These are phyloP conservation scores for Bagarius yarrelli DNA, from an alignment of 2,113 vertebrate species.

Conservation along the genomic window DNA sequence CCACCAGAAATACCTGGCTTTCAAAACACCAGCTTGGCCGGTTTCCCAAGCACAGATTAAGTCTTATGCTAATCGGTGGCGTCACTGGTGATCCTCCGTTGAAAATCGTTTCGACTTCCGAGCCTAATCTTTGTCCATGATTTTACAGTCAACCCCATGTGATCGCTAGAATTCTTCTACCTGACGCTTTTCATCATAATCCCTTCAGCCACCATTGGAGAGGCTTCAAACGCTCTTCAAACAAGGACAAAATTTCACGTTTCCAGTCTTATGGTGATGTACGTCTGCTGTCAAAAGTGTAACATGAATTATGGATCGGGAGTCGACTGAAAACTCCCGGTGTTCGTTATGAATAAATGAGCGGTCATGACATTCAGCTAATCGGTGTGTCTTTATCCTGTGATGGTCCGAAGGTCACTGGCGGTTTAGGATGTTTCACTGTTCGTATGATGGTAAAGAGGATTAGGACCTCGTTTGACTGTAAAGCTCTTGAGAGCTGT, in stretches of 20 bases:
- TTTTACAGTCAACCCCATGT: slow-evolving; percentile 22
- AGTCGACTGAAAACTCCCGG: background rate
- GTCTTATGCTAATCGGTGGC: slow-evolving; percentile 20
- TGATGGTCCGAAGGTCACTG: slow-evolving; percentile 18
- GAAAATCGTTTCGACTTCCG: slow-evolving; percentile 30
- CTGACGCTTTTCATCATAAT: slow-evolving; percentile 22
- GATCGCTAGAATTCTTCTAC: slow-evolving; percentile 3
- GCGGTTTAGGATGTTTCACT: background rate
- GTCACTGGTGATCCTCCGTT: slow-evolving; percentile 23
- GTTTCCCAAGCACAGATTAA: slow-evolving; percentile 38
- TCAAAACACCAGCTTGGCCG: slow-evolving; percentile 31
- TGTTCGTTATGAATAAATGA: slow-evolving; percentile 20
- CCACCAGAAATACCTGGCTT: background rate
- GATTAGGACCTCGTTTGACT: slow-evolving; percentile 27
- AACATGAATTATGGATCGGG: slow-evolving; percentile 24
- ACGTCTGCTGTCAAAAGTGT: background rate
- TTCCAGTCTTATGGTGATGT: background rate
- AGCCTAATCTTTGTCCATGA: slow-evolving; percentile 33
- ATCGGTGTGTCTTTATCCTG: slow-evolving; percentile 21
- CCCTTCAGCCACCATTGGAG: slow-evolving; percentile 5
- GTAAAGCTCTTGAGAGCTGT: slow-evolving; percentile 23
- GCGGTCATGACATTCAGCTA: slow-evolving; percentile 38
- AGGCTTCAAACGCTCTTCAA: background rate
- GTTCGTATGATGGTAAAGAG: background rate
- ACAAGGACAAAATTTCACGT: background rate